Conservation (phyloP, 2,113 vertebrate genomes). For the Apteryx owenii region DNA sequence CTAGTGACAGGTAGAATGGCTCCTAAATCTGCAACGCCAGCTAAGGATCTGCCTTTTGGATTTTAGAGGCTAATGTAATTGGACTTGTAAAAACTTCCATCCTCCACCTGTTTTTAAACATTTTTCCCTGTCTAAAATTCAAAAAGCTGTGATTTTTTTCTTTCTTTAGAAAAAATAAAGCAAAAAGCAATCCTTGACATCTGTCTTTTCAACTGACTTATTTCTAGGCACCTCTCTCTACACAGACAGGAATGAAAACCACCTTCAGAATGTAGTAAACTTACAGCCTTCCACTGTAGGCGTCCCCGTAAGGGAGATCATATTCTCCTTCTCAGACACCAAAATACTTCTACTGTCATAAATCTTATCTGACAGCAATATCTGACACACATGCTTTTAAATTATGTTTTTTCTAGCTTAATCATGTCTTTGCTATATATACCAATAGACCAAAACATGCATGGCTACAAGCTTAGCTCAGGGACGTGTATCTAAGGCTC, state of each 20-base stretch:
- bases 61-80: neutral
- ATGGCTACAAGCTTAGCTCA: neutral
- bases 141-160: neutral
- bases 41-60: neutral
- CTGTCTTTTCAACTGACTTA: neutral
- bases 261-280: neutral
- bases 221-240: neutral
- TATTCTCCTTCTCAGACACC: neutral
- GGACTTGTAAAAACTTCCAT: neutral
- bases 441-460: neutral
- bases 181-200: neutral
- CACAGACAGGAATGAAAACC: accelerated
- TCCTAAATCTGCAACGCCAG: neutral
- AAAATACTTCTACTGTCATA: neutral
- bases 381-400: neutral
- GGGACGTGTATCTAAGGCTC: neutral
- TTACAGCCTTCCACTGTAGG: accelerated
- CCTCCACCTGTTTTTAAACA: neutral
- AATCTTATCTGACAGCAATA: neutral
- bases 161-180: neutral
- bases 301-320: neutral
- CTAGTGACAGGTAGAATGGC: neutral
- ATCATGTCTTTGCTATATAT: neutral
- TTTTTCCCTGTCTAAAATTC: neutral
- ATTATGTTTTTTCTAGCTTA: neutral